These are phyloP conservation scores for Anoplius nigerrimus DNA, from an alignment of 2,888 invertebrate species.

Conservation along the genomic window DNA sequence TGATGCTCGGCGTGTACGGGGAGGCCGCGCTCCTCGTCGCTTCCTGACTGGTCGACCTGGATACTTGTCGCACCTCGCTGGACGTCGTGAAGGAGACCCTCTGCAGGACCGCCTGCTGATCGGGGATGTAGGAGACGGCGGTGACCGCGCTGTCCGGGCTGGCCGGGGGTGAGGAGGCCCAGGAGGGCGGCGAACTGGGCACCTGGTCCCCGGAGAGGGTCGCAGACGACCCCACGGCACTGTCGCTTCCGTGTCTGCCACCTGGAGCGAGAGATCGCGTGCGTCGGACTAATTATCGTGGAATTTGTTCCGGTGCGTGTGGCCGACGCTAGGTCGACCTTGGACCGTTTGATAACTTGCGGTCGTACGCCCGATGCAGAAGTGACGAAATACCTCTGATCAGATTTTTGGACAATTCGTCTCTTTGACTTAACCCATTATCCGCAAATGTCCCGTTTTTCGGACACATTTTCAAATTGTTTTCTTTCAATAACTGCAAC, in stretches of 20 bases:
- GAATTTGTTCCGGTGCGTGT: no score
- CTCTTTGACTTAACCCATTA: no score
- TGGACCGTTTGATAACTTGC: no score
- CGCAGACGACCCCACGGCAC: slow-evolving; percentile 81
- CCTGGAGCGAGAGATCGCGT: slow-evolving; percentile 64
- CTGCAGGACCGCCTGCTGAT: slow-evolving; percentile 76
- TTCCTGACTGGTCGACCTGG: slow-evolving; percentile 64
- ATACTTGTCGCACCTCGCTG: slow-evolving; percentile 77
- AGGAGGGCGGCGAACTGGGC: slow-evolving; percentile 78
- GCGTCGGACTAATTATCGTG: no score
- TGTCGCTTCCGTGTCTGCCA: slow-evolving; percentile 77
- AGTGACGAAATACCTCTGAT: no score
- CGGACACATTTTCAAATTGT: no score
- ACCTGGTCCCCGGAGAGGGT: slow-evolving; percentile 77
- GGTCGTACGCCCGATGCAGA: no score
- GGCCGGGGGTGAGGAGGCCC: slow-evolving; percentile 79
- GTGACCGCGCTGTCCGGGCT: slow-evolving; percentile 78
- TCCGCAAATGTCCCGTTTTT: no score
- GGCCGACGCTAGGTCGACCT: no score
- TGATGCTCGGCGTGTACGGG: slow-evolving; percentile 78
- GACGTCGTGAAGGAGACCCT: slow-evolving; percentile 81
- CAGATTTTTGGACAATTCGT: no score
- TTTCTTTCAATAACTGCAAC: no score
- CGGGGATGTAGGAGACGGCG: slow-evolving; percentile 77
- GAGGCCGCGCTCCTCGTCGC: slow-evolving; percentile 60